A percentile compares a stretch with the other conserved stretches of the same genome.
Evolutionary conservation across 1,140 invertebrate genomes (phyloP).

Genomic region (Orussus abietinus): DNA sequence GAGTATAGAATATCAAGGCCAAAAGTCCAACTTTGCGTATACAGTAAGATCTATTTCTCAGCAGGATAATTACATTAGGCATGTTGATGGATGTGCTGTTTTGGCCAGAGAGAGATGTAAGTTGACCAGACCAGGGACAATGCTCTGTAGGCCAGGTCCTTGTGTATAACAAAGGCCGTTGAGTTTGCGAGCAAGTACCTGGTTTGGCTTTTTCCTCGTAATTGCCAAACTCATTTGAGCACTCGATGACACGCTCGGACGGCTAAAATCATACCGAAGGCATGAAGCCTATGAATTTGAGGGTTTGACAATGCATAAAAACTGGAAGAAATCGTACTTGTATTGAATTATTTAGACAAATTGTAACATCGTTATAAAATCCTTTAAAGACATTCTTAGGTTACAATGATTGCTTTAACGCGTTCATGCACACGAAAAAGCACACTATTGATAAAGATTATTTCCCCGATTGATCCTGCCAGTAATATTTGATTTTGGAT

Average conservation of each 20-base stretch:
- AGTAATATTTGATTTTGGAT: no score
- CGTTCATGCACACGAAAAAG: no score
- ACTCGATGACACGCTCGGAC: constrained; percentile 23
- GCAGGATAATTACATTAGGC: constrained; percentile 28
- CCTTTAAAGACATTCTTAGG: constrained; percentile 7
- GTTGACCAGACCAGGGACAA: constrained; percentile 56
- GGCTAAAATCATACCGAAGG: constrained; percentile 20
- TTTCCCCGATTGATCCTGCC: no score
- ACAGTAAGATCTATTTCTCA: constrained; percentile 8
- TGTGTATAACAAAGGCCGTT: constrained; percentile 57
- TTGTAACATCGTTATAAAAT: constrained; percentile 7
- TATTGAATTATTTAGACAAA: constrained; percentile 5
- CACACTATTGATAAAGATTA: no score
- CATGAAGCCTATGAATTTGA: neutral
- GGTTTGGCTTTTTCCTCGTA: constrained; percentile 45
- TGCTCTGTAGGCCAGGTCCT: constrained; percentile 69
- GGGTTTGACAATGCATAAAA: constrained; percentile 3
- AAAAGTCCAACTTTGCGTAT: neutral
- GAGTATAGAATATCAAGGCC: neutral
- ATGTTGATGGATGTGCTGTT: constrained; percentile 23
- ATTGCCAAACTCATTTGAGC: constrained; percentile 37
- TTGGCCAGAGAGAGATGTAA: constrained; percentile 42
- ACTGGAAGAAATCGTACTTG: constrained; percentile 2
- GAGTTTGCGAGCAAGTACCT: constrained; percentile 30
- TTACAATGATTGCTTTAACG: neutral